phyloP scores from a whole-genome alignment of 2,797 vertebrate genomes.

The Megalops cyprinoides region DNA sequence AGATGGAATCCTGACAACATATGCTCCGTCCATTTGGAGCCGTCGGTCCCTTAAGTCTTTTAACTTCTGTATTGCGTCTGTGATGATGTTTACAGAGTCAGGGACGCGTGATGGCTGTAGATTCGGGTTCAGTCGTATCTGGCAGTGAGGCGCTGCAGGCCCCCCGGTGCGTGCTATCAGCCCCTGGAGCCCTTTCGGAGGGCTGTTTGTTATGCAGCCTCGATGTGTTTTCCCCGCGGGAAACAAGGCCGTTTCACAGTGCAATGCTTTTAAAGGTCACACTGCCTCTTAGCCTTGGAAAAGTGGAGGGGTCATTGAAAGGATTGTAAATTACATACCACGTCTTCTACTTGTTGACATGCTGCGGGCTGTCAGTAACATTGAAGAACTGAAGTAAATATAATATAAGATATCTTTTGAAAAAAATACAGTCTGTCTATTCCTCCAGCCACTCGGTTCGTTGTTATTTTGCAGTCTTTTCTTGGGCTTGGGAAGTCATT shows the following conservation, averaged over 20 bases:
- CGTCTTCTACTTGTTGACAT: not conserved
- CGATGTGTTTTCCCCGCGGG: not conserved
- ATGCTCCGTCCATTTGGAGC: not conserved
- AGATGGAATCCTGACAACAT: not conserved
- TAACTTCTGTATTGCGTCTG: too few relatives aligned
- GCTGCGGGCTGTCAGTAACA: not conserved
- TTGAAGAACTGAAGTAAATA: too few relatives aligned
- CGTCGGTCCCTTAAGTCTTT: not conserved
- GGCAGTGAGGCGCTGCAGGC: not conserved
- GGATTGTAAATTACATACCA: not conserved
- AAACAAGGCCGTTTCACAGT: not conserved
- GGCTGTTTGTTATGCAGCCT: not conserved
- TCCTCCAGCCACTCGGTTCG: too few relatives aligned
- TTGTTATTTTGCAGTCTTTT: too few relatives aligned
- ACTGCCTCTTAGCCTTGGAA: not conserved
- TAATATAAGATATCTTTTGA: too few relatives aligned
- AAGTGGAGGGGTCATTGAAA: not conserved
- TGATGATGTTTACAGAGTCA: not conserved
- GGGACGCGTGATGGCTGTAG: not conserved
- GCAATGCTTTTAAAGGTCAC: not conserved
- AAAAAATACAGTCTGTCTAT: too few relatives aligned
- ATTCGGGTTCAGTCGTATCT: not conserved
- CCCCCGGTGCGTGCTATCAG: not conserved
- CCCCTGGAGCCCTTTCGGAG: not conserved
- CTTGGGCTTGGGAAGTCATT: too few relatives aligned